phyloP scores from a whole-genome alignment of 2,113 vertebrate species.

The Gnathonemus longibarbis region DNA sequence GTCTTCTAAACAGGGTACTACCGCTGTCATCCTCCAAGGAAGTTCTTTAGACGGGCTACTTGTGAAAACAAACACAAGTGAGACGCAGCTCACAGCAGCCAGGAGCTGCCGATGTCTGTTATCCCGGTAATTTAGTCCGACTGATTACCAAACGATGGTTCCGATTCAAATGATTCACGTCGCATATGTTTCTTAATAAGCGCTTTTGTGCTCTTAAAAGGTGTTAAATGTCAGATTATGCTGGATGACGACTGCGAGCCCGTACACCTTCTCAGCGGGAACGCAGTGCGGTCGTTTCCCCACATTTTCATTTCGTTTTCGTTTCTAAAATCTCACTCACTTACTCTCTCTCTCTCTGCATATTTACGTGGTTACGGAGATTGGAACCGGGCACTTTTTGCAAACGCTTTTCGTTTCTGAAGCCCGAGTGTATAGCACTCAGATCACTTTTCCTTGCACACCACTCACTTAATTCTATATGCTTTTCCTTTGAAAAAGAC shows the following conservation, averaged over 20 bases:
- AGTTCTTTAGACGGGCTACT: constrained; percentile 5
- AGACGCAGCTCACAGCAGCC: neutral
- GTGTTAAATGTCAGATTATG: neutral
- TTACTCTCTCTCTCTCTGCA: neutral
- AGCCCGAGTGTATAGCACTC: neutral
- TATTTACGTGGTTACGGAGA: neutral
- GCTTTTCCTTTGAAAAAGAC: neutral
- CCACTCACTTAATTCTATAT: neutral
- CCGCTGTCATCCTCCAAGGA: constrained; percentile 16
- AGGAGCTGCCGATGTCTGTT: neutral
- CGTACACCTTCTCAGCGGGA: neutral
- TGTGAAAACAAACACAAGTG: constrained; percentile 21
- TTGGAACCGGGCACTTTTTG: neutral
- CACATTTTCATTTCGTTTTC: neutral
- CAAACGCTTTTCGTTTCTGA: neutral
- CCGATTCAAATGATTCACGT: neutral
- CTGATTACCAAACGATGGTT: neutral
- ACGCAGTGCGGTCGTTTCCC: neutral
- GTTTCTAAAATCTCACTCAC: neutral
- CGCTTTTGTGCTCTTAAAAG: neutral
- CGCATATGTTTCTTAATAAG: neutral
- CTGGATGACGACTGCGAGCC: neutral
- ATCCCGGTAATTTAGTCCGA: neutral
- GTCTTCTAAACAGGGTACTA: constrained; percentile 46
- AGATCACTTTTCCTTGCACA: neutral